Base-by-base conservation (phyloP, 2,888 invertebrate species). In the Laspeyria flexula region DNA sequence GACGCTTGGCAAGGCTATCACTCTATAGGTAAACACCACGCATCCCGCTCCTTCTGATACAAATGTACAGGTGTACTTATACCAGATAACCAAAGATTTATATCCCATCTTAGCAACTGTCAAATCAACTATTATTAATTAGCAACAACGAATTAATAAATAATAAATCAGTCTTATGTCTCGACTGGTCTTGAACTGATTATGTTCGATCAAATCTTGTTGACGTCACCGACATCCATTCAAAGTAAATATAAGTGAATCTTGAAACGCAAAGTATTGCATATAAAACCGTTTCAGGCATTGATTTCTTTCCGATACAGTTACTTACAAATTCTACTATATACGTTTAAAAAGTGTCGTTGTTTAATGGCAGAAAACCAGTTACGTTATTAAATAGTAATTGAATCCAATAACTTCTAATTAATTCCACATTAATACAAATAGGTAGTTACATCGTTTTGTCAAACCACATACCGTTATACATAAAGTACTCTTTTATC, bases 1-100 rank as follows among this genome's bases (percentile, higher is more conserved):
- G n/a, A n/a, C n/a, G 55, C 53, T 79, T 79, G 80, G 75, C 80
- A 80, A 62, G 66, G 53, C 56, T 50, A 35, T 43, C 63, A 58
- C 58, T 55, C 71, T 55, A 23, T 51, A 61, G 61, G 71, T 68
- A 72, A 72, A 73, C 72, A 71, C 38, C 42, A 50, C 46, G 51
- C 44, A 50, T 46, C 58, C 42, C 29, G 44, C 48, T 46, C 58
- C 42, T 25, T 43, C 48, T 58, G 42, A 54, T 44, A 55, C 31
- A 47, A 43, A 48, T 38, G 21, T 54, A 57, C 60, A 55, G 68
- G 58, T 65, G 56, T 55, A 53, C 25, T 27, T 37, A 34, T 15
- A 25, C 23, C 3, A 21, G 11, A 48, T 42, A 30, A 25, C 33
- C 37, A 15, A 25, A 34, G 53, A 40, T 52, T 40, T 30, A 42